Evolutionary conservation across 2,797 vertebrate species (phyloP), one percentile per base, ranked within the genome.

Genomic region (Gymnoscopelus microlampas): DNA sequence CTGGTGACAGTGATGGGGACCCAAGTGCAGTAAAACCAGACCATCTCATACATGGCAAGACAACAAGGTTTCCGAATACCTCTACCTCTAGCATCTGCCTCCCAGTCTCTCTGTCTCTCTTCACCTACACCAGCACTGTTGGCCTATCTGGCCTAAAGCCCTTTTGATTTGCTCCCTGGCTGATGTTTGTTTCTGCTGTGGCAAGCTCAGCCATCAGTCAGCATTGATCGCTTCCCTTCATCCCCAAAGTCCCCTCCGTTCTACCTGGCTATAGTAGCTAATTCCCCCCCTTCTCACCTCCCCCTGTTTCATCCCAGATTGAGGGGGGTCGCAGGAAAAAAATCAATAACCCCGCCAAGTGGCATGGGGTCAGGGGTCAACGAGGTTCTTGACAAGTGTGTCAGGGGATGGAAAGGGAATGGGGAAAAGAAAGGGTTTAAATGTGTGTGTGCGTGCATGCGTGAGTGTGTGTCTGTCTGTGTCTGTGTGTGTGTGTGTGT

Each of bases 261-360:
- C 83, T 82, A 91, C 88, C 87, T 81, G 88, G 88, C 86, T 88
- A 81, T 73, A 71, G 79, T 63, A 77, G 62, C 90, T 94, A 92
- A 93, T 90, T 91, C 90, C 82, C 4, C 56, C 23, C 24, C 12
- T 47, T 51, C 65, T 71, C 59, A 71, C 85, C 79, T 90, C 87
- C 65, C 85, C 84, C 87, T 86, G 92, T 91, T 93, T 93, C 94
- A 92, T 94, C 92, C 89, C 87, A 94, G 95, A 95, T 95, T 94
- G 94, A 95, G 94, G 83, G 89, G 93, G 87, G 63, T 54, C 11
- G 89, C 89, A 68, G 72, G 68, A 85, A 80, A 91, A 91, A 93
- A 96, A 97, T 97, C 96, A 96, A 97, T 97, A 96, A 91, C 81
- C 61, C 92, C 73, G 91, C 94, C 93, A 94, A 95, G 94, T 92